Evolutionary conservation across 2,797 vertebrate species (phyloP), one percentile per base, ranked within the genome.

Genomic region (Lutjanus argentimaculatus): DNA sequence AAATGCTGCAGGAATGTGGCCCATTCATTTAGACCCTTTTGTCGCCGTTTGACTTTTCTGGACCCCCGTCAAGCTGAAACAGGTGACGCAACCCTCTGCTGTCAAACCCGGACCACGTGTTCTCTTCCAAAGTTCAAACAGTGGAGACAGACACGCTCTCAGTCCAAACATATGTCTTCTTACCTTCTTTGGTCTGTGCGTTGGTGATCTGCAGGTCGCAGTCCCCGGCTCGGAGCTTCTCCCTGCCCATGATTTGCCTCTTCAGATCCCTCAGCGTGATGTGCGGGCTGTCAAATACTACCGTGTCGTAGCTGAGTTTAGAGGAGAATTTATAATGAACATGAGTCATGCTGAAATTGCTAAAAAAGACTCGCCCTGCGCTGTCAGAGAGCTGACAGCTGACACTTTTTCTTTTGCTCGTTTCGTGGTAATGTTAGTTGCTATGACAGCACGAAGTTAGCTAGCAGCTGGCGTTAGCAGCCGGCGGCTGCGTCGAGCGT

Each of bases 271-370:
- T 92, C 90, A 99, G 96, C 85, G 97, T 97, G 96, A 98, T 97
- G 94, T 97, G 96, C 56, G 97, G 96, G 75, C 97, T 97, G 92
- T 99, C 96, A 84, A 99, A 99, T 80, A 98, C 96, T 95, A 98
- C 97, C 82, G 97, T 99, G 90, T 98, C 97, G 93, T 98, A 98
- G 95, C 97, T 97, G 77, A 98, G 98, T 94, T 98, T 99, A 53
- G 98, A 99, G 62, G 97, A 99, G 93, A 99, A 99, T 94, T 99
- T 99, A 89, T 99, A 99, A 87, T 99, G 98, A 70, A 99, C 95
- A 92, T 98, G 98, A 92, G 97, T 96, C 98, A 99, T 99, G 82
- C 5, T 92, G 84, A 25, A 13, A 25, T 9, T 0, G 21, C 21
- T 64, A 43, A 61, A 56, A 30, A 25, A 53, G 68, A 52, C 42